Base-by-base conservation (phyloP, 2,797 vertebrate genomes). In the Acipenser oxyrinchus region DNA sequence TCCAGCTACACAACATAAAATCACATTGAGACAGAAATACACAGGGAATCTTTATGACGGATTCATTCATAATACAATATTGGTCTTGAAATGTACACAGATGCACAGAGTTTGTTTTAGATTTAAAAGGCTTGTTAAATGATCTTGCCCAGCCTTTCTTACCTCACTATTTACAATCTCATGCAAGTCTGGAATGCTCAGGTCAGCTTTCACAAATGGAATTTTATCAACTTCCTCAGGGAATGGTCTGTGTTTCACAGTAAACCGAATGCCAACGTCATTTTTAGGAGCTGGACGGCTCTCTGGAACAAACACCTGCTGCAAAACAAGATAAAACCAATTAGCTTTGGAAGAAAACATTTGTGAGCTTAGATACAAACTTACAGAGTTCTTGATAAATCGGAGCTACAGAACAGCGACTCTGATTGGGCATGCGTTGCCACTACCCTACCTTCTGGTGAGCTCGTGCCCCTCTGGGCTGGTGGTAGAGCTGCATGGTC, bases 171-270 rank as follows among this genome's bases (percentile, higher is more conserved):
- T 87, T 51, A 93, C 82, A 0, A 88, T 93, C 73, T 94, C 89
- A 62, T 90, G 90, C 71, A 96, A 84, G 78, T 91, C 84, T 52
- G 93, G 93, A 79, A 95, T 92, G 81, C 93, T 97, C 50, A 92
- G 79, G 76, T 97, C 94, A 49, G 93, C 95, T 82, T 93, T 93
- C 58, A 95, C 93, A 73, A 91, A 91, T 0, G 91, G 90, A 73
- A 91, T 92, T 83, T 97, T 98, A 79, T 98, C 95, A 77, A 98
- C 94, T 73, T 97, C 94, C 73, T 98, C 95, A 3, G 95, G 95
- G 78, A 98, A 98, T 3, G 95, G 94, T 49, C 95, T 91, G 73
- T 96, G 88, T 79, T 92, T 92, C 70, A 94, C 83, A 2, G 79
- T 88, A 69, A 89, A 88, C 67, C 83, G 91, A 75, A 88, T 82